Base-by-base conservation (phyloP, 2,888 invertebrate species). In the Drosophila nr. fundita region DNA sequence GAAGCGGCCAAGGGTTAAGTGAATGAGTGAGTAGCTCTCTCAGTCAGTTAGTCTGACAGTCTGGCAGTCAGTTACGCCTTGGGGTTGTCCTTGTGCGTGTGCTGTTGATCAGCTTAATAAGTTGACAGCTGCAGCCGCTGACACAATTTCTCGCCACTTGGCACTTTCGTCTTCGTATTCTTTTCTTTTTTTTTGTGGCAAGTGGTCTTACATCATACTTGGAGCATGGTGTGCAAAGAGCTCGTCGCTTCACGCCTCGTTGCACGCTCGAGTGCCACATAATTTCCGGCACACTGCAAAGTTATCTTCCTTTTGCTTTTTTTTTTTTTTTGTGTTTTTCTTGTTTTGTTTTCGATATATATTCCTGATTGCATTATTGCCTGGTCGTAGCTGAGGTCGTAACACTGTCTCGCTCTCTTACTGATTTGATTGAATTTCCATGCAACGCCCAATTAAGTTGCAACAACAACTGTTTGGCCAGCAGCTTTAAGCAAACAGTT, bases 181-280 rank as follows among this genome's bases (percentile, higher is more conserved):
- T 15, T 21, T 5, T 32, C 15, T 32, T 18, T 52, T 32, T 15
- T 52, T 32, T 30, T 52, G 27, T 70, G 63, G 63, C 64, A 49
- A 66, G 63, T 45, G 15, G 45, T 68, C 82, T 83, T 75, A 69
- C 80, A 75, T 75, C 79, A 83, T 81, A 68, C 86, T 85, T 55
- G 68, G 40, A 45, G 64, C 27, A 36, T 66, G 30, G 48, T 59
- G 66, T 49, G 62, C 32, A 42, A 67, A 59, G 67, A 59, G 64
- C 68, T 68, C 48, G 55, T 74, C 66, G 71, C 78, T 68, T 74
- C 67, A 86, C 83, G 80, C 72, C 87, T 86, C 70, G 82, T 84
- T 86, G 87, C 69, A 66, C 76, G 78, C 80, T 80, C 75, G 73
- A 83, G 74, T 82, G 83, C 65, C 83, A 78, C 83, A 88, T 88